Evolutionary conservation across 1,140 invertebrate genomes (phyloP).

Genomic region (Lycorma delicatula): DNA sequence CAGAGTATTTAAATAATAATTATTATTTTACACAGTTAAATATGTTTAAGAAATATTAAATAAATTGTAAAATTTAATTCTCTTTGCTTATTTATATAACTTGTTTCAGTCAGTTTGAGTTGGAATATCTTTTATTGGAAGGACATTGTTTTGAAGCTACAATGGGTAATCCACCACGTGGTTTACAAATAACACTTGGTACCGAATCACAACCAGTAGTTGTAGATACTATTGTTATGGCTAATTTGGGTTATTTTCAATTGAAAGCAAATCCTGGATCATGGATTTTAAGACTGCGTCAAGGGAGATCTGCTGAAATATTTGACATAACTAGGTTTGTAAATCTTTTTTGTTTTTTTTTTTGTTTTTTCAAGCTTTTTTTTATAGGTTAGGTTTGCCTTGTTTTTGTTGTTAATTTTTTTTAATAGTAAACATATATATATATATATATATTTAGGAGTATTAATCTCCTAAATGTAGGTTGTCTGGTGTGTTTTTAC

Average conservation of each 20-base stretch:
- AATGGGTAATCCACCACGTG: conserved; percentile 87
- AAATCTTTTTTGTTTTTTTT: too few species aligned
- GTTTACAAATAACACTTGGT: conserved; percentile 92
- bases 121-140: conserved; percentile 86
- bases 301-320: conserved; percentile 89
- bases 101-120: conserved; percentile 70
- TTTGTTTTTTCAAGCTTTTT: background rate
- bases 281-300: conserved; percentile 78
- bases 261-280: conserved; percentile 95
- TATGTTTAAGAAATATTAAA: too few species aligned
- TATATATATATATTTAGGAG: too few species aligned
- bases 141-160: conserved; percentile 94
- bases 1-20: too few species aligned
- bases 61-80: too few species aligned
- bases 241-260: conserved; percentile 96
- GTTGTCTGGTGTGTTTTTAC: too few species aligned
- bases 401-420: too few species aligned
- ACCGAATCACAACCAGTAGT: conserved; percentile 63
- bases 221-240: conserved; percentile 99
- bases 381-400: too few species aligned
- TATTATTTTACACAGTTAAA: too few species aligned
- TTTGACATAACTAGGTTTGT: conserved; percentile 72
- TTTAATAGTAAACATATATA: too few species aligned
- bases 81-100: conserved; percentile 10
- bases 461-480: too few species aligned